Base-by-base conservation (phyloP, 2,113 vertebrate genomes). In the Porphyrio hochstetteri region DNA sequence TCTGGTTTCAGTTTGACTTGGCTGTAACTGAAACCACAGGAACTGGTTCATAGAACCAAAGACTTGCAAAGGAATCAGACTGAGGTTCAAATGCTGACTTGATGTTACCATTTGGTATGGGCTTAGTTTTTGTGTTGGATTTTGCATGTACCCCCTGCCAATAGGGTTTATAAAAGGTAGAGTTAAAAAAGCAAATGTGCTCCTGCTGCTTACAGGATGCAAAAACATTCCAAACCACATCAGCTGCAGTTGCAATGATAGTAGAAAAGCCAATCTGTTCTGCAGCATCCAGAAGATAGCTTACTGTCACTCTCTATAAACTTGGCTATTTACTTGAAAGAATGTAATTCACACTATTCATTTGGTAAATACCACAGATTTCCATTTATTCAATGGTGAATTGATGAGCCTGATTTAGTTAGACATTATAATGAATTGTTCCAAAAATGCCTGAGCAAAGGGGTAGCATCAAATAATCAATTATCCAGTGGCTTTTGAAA, bases 341-440 rank as follows among this genome's bases (percentile, higher is more conserved):
- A 90, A 83, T 95, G 71, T 83, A 94, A 88, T 96, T 95, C 82
- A 72, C 74, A 94, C 71, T 77, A 90, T 90, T 92, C 29, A 55
- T 88, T 94, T 91, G 65, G 90, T 97, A 97, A 98, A 96, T 93
- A 95, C 67, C 93, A 97, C 74, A 89, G 71, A 93, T 92, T 97
- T 96, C 60, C 67, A 91, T 53, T 94, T 67, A 96, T 85, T 95
- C 17, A 95, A 96, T 94, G 77, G 74, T 67, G 91, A 97, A 75
- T 33, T 90, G 77, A 95, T 95, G 92, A 92, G 81, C 59, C 86
- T 10, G 36, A 93, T 96, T 97, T 94, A 95, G 86, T 95, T 74
- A 86, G 75, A 92, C 81, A 63, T 65, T 88, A 72, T 91, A 94
- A 95, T 96, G 91, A 95, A 97, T 96, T 93, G 61, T 90, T 86